Percentiles rank a stretch among this genome's conserved stretches.
These are phyloP conservation scores for Hypselothyrea guttata DNA, from an alignment of 2,888 invertebrate genomes.

Conservation along the genomic window DNA sequence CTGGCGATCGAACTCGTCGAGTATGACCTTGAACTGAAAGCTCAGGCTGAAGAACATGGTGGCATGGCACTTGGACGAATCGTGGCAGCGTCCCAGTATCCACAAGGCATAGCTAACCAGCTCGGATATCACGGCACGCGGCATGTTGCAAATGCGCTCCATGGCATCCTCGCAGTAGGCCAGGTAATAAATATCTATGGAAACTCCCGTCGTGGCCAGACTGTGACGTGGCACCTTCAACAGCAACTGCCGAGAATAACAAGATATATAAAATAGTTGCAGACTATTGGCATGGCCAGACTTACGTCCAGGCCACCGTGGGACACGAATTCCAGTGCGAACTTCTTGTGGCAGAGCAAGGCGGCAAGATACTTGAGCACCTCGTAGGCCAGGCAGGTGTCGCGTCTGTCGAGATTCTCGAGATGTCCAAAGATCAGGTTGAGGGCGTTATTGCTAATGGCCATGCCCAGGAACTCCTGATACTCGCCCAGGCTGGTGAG, in stretches of 20 bases:
- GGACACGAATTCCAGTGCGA: conserved; percentile 97
- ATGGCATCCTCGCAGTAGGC: conserved; percentile 99
- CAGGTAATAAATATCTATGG: conserved; percentile 97
- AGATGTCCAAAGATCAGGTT: conserved; percentile 95
- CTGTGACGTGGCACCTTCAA: conserved; percentile 96
- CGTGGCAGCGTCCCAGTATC: conserved; percentile 97
- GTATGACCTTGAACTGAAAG: conserved; percentile 95
- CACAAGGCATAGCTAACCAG: conserved; percentile 95
- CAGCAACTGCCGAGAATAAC: conserved; percentile 84
- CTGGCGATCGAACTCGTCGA: conserved; percentile 95
- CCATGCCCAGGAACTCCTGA: conserved; percentile 96
- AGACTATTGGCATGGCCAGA: neutral
- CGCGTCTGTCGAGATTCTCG: conserved; percentile 92
- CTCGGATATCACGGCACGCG: conserved; percentile 89
- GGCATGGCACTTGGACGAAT: conserved; percentile 98
- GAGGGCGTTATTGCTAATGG: conserved; percentile 96
- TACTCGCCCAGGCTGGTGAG: conserved; percentile 99
- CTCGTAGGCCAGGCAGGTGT: conserved; percentile 97
- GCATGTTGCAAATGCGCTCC: conserved; percentile 95
- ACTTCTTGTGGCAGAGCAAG: conserved; percentile 98
- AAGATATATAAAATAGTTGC: neutral
- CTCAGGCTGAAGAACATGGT: conserved; percentile 98
- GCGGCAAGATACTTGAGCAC: conserved; percentile 97
- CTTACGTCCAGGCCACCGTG: conserved; percentile 91
- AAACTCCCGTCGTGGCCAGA: conserved; percentile 96